Conservation (phyloP, 2,113 vertebrate genomes). For the Scophthalmus maximus region DNA sequence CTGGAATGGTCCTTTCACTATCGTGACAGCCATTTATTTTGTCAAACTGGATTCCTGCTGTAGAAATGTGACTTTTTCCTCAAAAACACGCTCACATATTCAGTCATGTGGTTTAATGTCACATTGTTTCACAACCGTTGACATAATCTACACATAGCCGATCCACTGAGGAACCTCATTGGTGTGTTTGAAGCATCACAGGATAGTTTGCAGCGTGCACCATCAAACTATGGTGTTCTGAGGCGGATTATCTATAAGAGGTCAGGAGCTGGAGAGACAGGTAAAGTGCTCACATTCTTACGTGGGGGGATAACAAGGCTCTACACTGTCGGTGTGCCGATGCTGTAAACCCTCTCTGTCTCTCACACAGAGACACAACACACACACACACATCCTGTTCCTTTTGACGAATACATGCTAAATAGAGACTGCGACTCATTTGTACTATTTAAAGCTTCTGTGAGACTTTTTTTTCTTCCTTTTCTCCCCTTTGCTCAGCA, state of each 20-base stretch:
- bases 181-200: neutral
- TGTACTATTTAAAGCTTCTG: conserved; percentile 65
- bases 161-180: neutral
- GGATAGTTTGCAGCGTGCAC: neutral
- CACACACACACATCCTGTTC: conserved; percentile 54
- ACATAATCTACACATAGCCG: too few relatives aligned
- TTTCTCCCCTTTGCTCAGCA: conserved; percentile 25
- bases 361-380: conserved; percentile 6
- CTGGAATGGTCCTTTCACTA: conserved; percentile 12
- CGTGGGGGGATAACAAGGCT: conserved; percentile 5
- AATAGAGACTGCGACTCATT: conserved; percentile 50
- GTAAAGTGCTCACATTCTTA: neutral
- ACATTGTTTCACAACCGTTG: neutral
- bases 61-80: neutral
- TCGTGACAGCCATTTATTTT: neutral
- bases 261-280: neutral
- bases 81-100: conserved; percentile 12
- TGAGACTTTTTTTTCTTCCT: conserved; percentile 40
- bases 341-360: conserved; percentile 17
- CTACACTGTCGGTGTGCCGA: neutral
- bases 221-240: neutral
- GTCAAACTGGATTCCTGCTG: neutral
- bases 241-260: neutral
- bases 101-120: neutral
- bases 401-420: conserved; percentile 61